Base-by-base conservation (phyloP, 1,140 invertebrate species). In the Hirudo medicinalis region DNA sequence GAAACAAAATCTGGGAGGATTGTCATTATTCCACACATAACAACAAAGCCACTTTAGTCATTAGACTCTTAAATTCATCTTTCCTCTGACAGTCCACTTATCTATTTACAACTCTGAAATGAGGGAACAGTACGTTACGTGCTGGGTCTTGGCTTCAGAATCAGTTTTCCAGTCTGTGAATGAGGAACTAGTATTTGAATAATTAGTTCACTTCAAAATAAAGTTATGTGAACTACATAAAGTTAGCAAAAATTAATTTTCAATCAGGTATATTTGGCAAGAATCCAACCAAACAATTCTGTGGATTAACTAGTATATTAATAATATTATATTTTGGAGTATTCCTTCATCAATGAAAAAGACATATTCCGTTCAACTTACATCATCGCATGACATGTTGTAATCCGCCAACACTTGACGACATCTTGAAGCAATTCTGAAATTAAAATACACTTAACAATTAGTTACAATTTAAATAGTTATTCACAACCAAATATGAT, bases 301-400 rank as follows among this genome's bases (percentile, higher is more conserved):
- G 2, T 36, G 32, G 2, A 2, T 3, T 36, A 36, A 36, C 32
- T 36, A 36, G 2, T 36, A 36, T 36, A 36, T 36, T n/a, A n/a
- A n/a, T n/a, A n/a, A n/a, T n/a, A n/a, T n/a, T n/a, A n/a, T n/a
- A n/a, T 36, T 36, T 6, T 36, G 2, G 6, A 36, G 32, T 36
- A 36, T 36, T 36, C 6, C 32, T 36, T 36, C 6, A 36, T 6
- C 2, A 36, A 36, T 2, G 32, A 36, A 57, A 57, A 27, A 60
- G 20, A 25, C 17, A 22, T 63, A 20, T 13, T n/a, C 8, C 11
- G 19, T 13, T 0, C 29, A 92, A 74, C 92, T 92, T 71, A 91
- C 93, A 78, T 97, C 93, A 83, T 97, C 94, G 84, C 92, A 97
- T 66, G 91, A 95, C 92, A 97, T 95, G 80, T 95, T 97, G 80